Percentiles rank a stretch among this genome's conserved stretches.
Evolutionary conservation across 2,888 invertebrate species (phyloP).

Genomic region (Pseudeuparius sepicola): DNA sequence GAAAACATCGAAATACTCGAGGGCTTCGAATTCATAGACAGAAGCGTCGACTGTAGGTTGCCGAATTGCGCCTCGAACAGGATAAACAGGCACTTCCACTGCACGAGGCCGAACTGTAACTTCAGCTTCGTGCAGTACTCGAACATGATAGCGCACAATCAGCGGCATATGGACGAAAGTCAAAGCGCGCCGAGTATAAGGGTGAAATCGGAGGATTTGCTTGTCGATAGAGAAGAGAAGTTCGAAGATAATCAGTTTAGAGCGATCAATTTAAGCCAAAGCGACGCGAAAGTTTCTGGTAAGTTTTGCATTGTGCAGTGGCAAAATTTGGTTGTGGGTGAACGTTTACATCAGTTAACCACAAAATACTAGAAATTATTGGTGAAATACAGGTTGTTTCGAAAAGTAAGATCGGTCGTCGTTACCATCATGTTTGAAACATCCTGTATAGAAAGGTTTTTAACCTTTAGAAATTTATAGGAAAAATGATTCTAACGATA

Average conservation of each 20-base stretch:
- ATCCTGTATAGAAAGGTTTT: too few relatives aligned
- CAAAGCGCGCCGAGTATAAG: slow-evolving; percentile 23
- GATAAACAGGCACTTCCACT: slow-evolving; percentile 66
- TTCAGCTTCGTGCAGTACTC: slow-evolving; percentile 65
- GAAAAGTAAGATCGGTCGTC: too few relatives aligned
- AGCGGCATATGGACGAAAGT: slow-evolving; percentile 46
- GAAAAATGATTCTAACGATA: too few relatives aligned
- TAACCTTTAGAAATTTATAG: too few relatives aligned
- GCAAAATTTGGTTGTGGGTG: slow-evolving; percentile 17
- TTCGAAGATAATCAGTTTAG: slow-evolving; percentile 26
- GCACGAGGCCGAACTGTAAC: slow-evolving; percentile 57
- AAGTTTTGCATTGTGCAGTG: slow-evolving; percentile 20
- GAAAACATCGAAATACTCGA: slow-evolving; percentile 71
- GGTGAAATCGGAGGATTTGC: slow-evolving; percentile 29
- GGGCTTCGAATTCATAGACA: slow-evolving; percentile 77
- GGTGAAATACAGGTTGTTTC: too few relatives aligned
- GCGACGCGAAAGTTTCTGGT: slow-evolving; percentile 35
- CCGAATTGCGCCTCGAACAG: slow-evolving; percentile 58
- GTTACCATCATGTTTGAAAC: too few relatives aligned
- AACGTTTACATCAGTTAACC: background rate
- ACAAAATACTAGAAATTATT: too few relatives aligned
- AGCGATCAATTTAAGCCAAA: slow-evolving; percentile 36
- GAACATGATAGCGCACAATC: slow-evolving; percentile 63
- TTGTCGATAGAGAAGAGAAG: slow-evolving; percentile 26
- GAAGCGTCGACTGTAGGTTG: slow-evolving; percentile 58